Conservation (phyloP, 1,140 invertebrate species). For the Cyphomyrmex costatus region DNA sequence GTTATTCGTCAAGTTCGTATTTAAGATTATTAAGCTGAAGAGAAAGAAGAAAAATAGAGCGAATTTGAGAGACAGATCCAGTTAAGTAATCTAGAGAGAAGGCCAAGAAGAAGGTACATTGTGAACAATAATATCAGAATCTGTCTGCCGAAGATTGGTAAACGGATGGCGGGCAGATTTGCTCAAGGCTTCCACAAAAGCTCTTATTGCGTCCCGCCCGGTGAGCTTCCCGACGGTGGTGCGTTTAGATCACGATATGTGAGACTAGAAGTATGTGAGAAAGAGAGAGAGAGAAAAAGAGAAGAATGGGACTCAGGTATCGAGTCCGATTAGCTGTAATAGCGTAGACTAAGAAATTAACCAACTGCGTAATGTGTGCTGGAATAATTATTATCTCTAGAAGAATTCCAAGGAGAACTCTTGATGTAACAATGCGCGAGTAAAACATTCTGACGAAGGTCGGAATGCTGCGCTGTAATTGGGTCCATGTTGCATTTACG, state of each 20-base stretch:
- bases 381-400: slow-evolving; percentile 55
- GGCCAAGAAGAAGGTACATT: slow-evolving; percentile 16
- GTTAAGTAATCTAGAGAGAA: not conserved
- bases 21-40: slow-evolving; percentile 35
- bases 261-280: slow-evolving; percentile 61
- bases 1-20: not conserved
- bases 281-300: slow-evolving; percentile 2
- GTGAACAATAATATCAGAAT: slow-evolving; percentile 61
- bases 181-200: slow-evolving; percentile 72
- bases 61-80: not conserved
- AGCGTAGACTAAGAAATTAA: slow-evolving; percentile 67
- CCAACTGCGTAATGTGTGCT: slow-evolving; percentile 67
- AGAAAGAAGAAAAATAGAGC: slow-evolving; percentile 18
- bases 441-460: not conserved
- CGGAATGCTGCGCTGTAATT: slow-evolving; percentile 46
- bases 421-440: slow-evolving; percentile 27
- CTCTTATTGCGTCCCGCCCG: slow-evolving; percentile 73
- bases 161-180: slow-evolving; percentile 50
- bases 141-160: slow-evolving; percentile 25
- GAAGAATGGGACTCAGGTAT: slow-evolving; percentile 38
- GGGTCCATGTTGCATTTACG: slow-evolving; percentile 68
- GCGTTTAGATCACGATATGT: slow-evolving; percentile 68
- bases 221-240: slow-evolving; percentile 65
- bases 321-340: slow-evolving; percentile 67
- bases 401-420: not conserved